Percentiles rank a stretch among this genome's conserved stretches.
phyloP scores from a whole-genome alignment of 2,113 vertebrate species.

The Phaethornis superciliosus region DNA sequence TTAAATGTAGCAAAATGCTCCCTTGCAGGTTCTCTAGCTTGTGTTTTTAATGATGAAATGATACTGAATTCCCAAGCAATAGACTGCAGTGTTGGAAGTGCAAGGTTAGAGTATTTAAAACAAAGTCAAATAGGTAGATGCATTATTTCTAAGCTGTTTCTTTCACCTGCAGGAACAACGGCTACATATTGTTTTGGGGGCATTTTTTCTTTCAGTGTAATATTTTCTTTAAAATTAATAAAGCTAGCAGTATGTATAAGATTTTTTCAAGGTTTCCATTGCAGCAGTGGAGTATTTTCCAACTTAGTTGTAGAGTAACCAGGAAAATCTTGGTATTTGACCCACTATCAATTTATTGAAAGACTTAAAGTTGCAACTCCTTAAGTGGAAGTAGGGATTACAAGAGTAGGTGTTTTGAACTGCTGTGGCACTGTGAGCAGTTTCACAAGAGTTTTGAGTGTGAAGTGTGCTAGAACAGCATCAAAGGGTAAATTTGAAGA shows the following conservation, averaged over 20 bases:
- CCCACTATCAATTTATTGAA: background rate
- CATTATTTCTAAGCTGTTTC: background rate
- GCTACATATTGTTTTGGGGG: background rate
- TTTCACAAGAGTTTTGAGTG: background rate
- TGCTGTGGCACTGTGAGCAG: background rate
- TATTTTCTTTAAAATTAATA: background rate
- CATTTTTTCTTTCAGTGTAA: background rate
- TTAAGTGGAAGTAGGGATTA: background rate
- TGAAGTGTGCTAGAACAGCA: background rate
- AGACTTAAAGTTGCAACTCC: background rate
- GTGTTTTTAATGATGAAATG: background rate
- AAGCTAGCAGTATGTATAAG: background rate
- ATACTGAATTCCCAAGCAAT: background rate
- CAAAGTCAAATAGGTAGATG: background rate
- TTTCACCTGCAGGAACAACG: background rate
- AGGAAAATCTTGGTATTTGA: background rate
- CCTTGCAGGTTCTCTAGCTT: background rate
- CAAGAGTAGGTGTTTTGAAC: background rate
- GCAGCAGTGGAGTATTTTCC: background rate
- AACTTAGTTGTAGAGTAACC: background rate
- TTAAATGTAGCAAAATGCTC: background rate
- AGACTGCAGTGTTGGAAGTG: background rate
- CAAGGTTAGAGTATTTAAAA: background rate
- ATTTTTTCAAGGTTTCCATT: background rate
- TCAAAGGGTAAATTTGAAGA: background rate